phyloP scores from a whole-genome alignment of 2,888 invertebrate genomes.

The Tipula unca region DNA sequence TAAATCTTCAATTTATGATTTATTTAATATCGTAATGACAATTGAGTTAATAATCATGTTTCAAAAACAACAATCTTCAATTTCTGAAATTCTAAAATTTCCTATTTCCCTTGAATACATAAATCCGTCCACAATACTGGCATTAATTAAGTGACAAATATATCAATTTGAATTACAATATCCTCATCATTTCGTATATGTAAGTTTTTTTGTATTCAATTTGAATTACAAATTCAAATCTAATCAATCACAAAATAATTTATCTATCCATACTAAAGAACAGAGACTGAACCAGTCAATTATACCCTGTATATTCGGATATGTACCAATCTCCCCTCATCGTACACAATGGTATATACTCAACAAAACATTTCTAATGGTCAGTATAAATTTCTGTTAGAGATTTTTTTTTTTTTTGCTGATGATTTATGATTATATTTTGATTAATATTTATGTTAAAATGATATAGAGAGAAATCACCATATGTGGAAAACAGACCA shows the following conservation, averaged over 20 bases:
- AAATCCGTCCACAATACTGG: background rate
- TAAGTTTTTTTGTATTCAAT: background rate
- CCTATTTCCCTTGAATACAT: background rate
- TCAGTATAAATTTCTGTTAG: background rate
- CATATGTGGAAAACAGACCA: background rate
- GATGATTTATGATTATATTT: background rate
- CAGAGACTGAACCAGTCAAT: background rate
- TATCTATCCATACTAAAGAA: background rate
- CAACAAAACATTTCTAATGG: background rate
- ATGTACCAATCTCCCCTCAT: background rate
- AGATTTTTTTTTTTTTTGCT: background rate
- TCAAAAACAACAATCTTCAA: no score
- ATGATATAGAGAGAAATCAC: slow-evolving; percentile 14
- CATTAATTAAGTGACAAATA: background rate
- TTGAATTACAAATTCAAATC: background rate
- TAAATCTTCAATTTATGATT: no score
- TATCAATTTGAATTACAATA: background rate
- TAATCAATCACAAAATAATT: background rate
- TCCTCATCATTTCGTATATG: background rate
- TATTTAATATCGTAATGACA: no score
- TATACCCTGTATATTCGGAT: background rate
- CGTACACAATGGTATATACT: background rate
- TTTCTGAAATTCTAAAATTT: no score
- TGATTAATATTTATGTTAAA: background rate
- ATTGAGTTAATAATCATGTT: no score